These are phyloP conservation scores for Apostichopus leukothele DNA, from an alignment of 53 echinoderm and acorn worm genomes.

Conservation along the genomic window DNA sequence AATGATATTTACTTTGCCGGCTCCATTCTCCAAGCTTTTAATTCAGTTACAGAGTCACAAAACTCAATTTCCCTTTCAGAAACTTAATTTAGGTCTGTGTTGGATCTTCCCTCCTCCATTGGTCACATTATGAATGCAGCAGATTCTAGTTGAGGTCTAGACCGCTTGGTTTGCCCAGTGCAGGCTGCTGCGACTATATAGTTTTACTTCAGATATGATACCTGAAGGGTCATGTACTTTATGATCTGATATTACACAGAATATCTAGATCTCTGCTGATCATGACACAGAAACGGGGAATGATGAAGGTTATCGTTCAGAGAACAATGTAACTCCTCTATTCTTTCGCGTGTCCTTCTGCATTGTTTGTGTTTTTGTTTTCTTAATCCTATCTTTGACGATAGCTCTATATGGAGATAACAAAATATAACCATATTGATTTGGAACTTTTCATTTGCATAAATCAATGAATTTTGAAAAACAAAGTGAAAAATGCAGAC, in stretches of 20 bases:
- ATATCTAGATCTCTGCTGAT: too few relatives aligned
- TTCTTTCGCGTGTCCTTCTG: too few relatives aligned
- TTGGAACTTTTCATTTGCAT: too few relatives aligned
- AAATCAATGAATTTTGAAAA: too few relatives aligned
- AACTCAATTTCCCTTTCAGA: conserved; percentile 31
- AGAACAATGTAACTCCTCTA: too few relatives aligned
- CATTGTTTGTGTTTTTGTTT: too few relatives aligned
- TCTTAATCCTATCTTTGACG: too few relatives aligned
- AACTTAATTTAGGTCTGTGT: conserved; percentile 32
- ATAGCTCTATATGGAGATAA: too few relatives aligned
- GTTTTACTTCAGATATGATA: background rate
- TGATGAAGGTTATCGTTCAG: too few relatives aligned
- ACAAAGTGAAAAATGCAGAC: too few relatives aligned
- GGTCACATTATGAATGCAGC: background rate
- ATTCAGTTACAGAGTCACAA: conserved; percentile 37
- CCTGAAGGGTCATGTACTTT: background rate
- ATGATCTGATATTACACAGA: background rate
- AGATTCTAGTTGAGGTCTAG: background rate
- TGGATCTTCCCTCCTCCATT: background rate
- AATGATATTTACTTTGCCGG: conserved; percentile 2
- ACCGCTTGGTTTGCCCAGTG: background rate
- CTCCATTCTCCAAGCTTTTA: conserved; percentile 24
- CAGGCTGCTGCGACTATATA: background rate
- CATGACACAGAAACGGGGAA: too few relatives aligned
- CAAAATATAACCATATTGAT: too few relatives aligned